Conservation (phyloP, 2,797 vertebrate genomes). For the Clamator glandarius region DNA sequence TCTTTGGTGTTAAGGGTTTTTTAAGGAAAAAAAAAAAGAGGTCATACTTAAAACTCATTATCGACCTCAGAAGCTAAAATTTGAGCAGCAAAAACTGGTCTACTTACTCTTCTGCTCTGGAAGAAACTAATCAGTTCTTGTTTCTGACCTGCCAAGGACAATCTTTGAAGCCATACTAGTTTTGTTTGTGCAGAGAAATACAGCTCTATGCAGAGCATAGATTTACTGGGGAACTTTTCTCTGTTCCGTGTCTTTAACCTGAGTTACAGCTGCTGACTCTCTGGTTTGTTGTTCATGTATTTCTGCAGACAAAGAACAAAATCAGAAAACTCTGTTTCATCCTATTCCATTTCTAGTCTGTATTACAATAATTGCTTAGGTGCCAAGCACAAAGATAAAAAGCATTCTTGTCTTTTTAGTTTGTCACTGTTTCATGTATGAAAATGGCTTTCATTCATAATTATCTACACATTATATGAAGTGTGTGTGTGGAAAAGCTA, state of each 20-base stretch:
- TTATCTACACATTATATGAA: constrained; percentile 35
- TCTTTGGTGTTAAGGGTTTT: not conserved
- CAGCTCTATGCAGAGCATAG: not conserved
- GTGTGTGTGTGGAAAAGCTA: constrained; percentile 22
- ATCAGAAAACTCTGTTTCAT: constrained; percentile 18
- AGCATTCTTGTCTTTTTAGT: not conserved
- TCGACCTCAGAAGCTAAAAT: not conserved
- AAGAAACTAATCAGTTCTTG: not conserved
- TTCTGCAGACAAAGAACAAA: constrained; percentile 8
- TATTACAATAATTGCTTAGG: not conserved
- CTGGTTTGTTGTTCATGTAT: not conserved
- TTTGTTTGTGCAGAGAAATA: not conserved
- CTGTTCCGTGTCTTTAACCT: not conserved
- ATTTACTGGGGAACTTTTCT: not conserved
- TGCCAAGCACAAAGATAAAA: constrained; percentile 35
- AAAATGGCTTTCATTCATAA: constrained; percentile 46
- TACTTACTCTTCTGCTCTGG: not conserved
- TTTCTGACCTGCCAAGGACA: not conserved
- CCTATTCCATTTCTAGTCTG: not conserved
- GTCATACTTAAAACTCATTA: not conserved
- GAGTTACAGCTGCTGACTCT: not conserved
- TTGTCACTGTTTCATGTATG: constrained; percentile 63
- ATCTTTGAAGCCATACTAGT: not conserved
- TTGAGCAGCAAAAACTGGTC: not conserved
- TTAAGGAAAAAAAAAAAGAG: not conserved